phyloP scores from a whole-genome alignment of 2,888 invertebrate genomes.

The Schrankia costaestrigalis region DNA sequence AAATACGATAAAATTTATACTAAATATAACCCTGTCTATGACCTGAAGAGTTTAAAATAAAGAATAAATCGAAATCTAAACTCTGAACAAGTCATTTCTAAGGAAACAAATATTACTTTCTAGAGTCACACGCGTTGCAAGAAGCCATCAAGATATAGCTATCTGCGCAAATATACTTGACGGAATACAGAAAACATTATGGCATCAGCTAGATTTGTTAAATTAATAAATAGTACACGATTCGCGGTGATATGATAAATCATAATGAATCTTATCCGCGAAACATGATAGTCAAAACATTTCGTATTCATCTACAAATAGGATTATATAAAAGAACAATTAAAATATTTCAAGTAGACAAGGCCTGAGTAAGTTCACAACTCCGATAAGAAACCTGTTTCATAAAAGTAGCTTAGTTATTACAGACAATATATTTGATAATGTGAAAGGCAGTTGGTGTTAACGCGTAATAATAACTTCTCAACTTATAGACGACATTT shows the following conservation, averaged over 20 bases:
- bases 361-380: slow-evolving; percentile 66
- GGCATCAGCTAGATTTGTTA: slow-evolving; percentile 3
- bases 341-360: slow-evolving; percentile 49
- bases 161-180: slow-evolving; percentile 9
- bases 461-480: slow-evolving; percentile 15
- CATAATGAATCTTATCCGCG: slow-evolving; percentile 7
- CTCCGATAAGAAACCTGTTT: slow-evolving; percentile 57
- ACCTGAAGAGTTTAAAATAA: slow-evolving; percentile 78
- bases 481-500: slow-evolving; percentile 12
- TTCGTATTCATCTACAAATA: slow-evolving; percentile 20
- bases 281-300: slow-evolving; percentile 12
- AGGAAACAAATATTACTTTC: slow-evolving; percentile 38
- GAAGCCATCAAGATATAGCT: slow-evolving; percentile 13
- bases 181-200: neutral
- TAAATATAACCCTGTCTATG: slow-evolving; percentile 81
- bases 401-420: slow-evolving; percentile 23
- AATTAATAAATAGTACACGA: slow-evolving; percentile 4
- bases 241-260: slow-evolving; percentile 1
- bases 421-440: slow-evolving; percentile 26
- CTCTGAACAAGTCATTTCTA: slow-evolving; percentile 72
- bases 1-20: slow-evolving; percentile 80
- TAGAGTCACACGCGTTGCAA: slow-evolving; percentile 23
- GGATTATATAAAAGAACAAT: slow-evolving; percentile 29
- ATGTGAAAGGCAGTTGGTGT: slow-evolving; percentile 26
- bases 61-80: slow-evolving; percentile 61